Evolutionary conservation across 2,888 invertebrate genomes (phyloP).

Genomic region (Cheilosia scutellata): DNA sequence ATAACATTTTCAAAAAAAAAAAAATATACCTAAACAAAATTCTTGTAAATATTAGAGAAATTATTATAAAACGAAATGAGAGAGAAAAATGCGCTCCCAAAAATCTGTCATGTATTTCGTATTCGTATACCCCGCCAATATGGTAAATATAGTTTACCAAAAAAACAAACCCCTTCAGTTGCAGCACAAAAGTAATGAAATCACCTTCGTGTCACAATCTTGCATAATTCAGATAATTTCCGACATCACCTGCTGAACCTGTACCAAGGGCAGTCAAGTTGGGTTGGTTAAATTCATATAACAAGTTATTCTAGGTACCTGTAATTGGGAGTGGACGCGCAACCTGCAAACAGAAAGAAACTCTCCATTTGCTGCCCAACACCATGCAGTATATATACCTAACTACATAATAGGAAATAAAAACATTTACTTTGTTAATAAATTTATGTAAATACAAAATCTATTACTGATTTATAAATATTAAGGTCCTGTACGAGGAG

Average conservation of each 20-base stretch:
- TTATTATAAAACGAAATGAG: conserved; percentile 25
- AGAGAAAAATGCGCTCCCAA: conserved; percentile 39
- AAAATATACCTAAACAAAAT: conserved; percentile 2
- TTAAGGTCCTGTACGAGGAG: conserved; percentile 49
- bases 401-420: conserved; percentile 13
- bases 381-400: conserved; percentile 31
- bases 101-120: conserved; percentile 35
- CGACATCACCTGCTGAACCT: too few species aligned
- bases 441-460: conserved; percentile 69
- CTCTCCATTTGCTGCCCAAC: conserved; percentile 24
- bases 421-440: conserved; percentile 55
- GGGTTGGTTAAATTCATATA: conserved; percentile 4
- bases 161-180: conserved; percentile 28
- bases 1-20: conserved; percentile 41
- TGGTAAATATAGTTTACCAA: conserved; percentile 36
- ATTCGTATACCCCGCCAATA: conserved; percentile 55
- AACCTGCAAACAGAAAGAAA: conserved; percentile 10
- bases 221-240: conserved; percentile 10
- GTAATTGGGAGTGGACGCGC: conserved; percentile 51
- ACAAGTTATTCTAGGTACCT: conserved; percentile 61
- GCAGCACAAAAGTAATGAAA: conserved; percentile 52
- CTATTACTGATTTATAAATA: conserved; percentile 43
- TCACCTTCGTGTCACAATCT: conserved; percentile 27
- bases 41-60: conserved; percentile 70
- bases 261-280: background rate